A percentile compares a stretch with the other conserved stretches of the same genome.
These are phyloP conservation scores for Dryocosmus kuriphilus DNA, from an alignment of 2,888 invertebrate genomes.

Conservation along the genomic window DNA sequence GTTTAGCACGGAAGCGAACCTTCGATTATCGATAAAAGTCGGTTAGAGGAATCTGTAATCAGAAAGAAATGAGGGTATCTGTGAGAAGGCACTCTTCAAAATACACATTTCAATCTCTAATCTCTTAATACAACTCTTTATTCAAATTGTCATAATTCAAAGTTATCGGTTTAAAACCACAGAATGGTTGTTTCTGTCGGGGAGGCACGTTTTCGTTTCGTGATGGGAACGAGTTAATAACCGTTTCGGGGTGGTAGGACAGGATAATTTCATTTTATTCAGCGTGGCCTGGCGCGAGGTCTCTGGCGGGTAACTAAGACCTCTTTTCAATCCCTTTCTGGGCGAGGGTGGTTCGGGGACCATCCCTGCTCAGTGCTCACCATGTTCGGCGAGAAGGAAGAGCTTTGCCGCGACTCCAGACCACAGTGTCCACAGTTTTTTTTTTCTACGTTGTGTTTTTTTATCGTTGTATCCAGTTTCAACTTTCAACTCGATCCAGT, in stretches of 20 bases:
- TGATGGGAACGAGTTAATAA: conserved; percentile 68
- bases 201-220: conserved; percentile 12
- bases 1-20: background rate
- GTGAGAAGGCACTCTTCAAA: background rate
- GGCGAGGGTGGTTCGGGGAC: conserved; percentile 46
- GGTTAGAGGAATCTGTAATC: background rate
- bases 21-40: background rate
- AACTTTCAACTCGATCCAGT: conserved; percentile 47
- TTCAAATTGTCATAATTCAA: background rate
- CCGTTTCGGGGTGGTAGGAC: conserved; percentile 62
- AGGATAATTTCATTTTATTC: conserved; percentile 71
- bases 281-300: conserved; percentile 61
- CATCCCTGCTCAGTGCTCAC: background rate
- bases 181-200: conserved; percentile 18
- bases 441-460: too few species aligned
- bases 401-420: conserved; percentile 57
- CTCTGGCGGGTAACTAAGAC: conserved; percentile 72
- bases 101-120: background rate
- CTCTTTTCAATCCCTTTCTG: conserved; percentile 70
- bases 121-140: background rate
- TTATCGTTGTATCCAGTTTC: conserved; percentile 64
- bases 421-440: conserved; percentile 70
- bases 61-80: too few species aligned
- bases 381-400: conserved; percentile 46
- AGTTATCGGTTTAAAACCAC: conserved; percentile 4